Conservation (phyloP, 2,113 vertebrate species). For the Antigone vipio region DNA sequence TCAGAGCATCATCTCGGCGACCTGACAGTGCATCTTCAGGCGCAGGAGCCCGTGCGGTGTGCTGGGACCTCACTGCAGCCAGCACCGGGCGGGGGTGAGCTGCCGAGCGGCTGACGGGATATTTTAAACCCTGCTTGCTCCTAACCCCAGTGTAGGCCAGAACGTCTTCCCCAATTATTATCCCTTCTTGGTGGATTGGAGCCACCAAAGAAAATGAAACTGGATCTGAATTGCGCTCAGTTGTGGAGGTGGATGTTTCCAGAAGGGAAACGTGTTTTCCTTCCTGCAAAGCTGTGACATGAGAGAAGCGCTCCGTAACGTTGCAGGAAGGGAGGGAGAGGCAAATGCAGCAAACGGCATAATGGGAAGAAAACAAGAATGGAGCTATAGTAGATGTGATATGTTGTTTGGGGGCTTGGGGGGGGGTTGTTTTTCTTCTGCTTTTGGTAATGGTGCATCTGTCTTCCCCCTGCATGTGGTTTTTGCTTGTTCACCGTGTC, state of each 20-base stretch:
- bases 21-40: rapidly evolving
- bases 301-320: rapidly evolving
- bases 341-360: background rate
- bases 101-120: background rate
- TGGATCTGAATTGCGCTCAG: background rate
- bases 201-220: background rate
- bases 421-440: background rate
- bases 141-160: background rate
- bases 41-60: background rate
- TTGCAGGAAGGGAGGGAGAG: background rate
- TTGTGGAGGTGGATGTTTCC: background rate
- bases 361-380: background rate
- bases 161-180: background rate
- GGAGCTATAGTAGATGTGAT: background rate
- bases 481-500: background rate
- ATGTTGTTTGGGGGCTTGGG: background rate
- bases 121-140: background rate
- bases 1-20: background rate
- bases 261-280: background rate
- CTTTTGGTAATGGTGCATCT: background rate
- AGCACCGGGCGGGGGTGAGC: background rate
- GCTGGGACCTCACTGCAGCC: background rate
- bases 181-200: background rate
- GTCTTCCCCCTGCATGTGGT: background rate
- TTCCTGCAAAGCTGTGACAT: background rate